phyloP scores from a whole-genome alignment of 2,113 vertebrate species.

The Rhinogobius similis region DNA sequence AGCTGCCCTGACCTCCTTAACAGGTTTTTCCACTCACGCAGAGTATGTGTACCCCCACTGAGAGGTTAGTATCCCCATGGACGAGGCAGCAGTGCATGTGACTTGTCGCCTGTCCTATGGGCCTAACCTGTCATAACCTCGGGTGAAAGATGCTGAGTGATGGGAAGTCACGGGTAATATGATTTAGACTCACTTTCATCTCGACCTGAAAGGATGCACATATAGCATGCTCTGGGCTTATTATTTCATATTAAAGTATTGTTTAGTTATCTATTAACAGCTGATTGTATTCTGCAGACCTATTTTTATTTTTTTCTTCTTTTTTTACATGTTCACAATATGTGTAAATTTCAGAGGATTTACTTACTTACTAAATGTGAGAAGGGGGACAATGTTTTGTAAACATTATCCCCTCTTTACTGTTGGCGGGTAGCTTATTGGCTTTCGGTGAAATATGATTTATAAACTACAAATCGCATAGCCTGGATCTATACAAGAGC shows the following conservation, averaged over 20 bases:
- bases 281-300: too few species aligned
- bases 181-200: slow-evolving; percentile 38
- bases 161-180: background rate
- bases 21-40: background rate
- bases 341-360: background rate
- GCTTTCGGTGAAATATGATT: too few species aligned
- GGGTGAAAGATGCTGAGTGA: slow-evolving; percentile 21
- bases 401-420: too few species aligned
- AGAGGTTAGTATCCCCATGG: slow-evolving; percentile 17
- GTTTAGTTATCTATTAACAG: too few species aligned
- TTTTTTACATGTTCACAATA: background rate
- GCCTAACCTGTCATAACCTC: slow-evolving; percentile 15
- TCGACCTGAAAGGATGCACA: background rate
- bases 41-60: background rate
- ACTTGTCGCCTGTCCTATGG: slow-evolving; percentile 20
- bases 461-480: background rate
- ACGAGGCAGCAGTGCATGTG: slow-evolving; percentile 17
- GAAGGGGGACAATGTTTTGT: too few species aligned
- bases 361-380: background rate
- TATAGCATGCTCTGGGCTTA: background rate
- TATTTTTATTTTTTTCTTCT: too few species aligned
- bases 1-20: slow-evolving; percentile 1
- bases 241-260: background rate
- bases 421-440: too few species aligned
- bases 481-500: too few species aligned